These are phyloP conservation scores for Monochamus alternatus DNA, from an alignment of 2,888 invertebrate species.

Conservation along the genomic window DNA sequence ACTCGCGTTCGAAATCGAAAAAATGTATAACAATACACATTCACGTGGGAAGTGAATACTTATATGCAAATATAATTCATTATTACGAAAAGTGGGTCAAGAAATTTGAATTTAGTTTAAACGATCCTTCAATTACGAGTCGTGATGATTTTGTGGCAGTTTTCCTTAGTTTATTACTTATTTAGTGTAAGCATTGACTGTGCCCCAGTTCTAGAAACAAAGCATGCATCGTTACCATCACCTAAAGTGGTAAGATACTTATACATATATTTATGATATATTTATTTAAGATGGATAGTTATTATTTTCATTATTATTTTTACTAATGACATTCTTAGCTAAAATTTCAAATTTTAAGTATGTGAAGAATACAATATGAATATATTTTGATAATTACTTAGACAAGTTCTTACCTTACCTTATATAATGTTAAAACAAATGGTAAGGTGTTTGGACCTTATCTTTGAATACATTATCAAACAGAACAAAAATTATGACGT, in stretches of 20 bases:
- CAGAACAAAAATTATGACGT: neutral
- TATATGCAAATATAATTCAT: neutral
- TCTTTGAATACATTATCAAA: no score
- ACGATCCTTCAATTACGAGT: neutral
- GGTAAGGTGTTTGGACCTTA: no score
- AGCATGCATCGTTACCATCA: neutral
- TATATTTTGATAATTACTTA: no score
- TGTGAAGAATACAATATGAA: no score
- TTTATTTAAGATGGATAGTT: no score
- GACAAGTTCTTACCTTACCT: no score
- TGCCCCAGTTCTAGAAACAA: neutral
- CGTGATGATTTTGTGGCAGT: neutral
- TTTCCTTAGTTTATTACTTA: neutral
- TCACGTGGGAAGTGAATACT: neutral
- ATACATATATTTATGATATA: no score
- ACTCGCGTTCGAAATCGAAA: neutral
- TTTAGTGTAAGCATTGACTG: neutral
- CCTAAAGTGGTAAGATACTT: conserved; percentile 12
- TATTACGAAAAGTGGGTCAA: conserved; percentile 14
- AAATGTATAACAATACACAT: conserved; percentile 20
- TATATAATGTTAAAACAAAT: no score
- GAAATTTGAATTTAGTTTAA: conserved; percentile 8
- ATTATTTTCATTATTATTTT: no score
- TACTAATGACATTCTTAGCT: no score
- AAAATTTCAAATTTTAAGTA: no score